Conservation (phyloP, 2,113 vertebrate genomes). For the Leiothrix lutea region DNA sequence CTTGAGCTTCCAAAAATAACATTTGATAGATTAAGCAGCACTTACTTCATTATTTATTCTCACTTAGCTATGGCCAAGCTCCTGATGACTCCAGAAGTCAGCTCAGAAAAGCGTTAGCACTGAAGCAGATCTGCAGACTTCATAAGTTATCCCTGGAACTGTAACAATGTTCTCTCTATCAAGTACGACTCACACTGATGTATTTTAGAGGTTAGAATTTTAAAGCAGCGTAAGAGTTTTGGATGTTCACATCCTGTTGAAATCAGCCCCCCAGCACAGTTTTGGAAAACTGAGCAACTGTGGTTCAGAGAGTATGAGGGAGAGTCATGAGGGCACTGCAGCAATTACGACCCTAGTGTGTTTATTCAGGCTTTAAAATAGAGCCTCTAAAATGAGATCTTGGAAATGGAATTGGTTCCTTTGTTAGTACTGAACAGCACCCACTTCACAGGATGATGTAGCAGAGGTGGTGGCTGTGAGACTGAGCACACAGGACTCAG, state of each 20-base stretch:
- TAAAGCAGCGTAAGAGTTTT: not conserved
- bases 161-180: not conserved
- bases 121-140: not conserved
- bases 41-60: not conserved
- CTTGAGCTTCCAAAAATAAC: constrained; percentile 11
- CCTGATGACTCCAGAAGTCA: not conserved
- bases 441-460: not conserved
- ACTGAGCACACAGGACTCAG: not conserved
- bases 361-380: not conserved
- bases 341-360: not conserved
- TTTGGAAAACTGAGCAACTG: not conserved
- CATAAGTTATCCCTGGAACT: not conserved
- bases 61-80: not conserved
- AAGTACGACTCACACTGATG: not conserved
- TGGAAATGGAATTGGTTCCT: not conserved
- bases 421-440: not conserved
- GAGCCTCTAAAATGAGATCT: not conserved
- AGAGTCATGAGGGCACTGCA: not conserved
- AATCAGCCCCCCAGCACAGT: not conserved
- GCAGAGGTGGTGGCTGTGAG: not conserved
- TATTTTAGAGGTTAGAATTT: not conserved
- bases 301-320: not conserved
- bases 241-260: not conserved
- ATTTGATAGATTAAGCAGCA: not conserved
- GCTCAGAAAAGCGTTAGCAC: not conserved